A percentile compares a stretch with the other conserved stretches of the same genome.
phyloP scores from a whole-genome alignment of 2,888 invertebrate species.

The Drosophila aldrichi region DNA sequence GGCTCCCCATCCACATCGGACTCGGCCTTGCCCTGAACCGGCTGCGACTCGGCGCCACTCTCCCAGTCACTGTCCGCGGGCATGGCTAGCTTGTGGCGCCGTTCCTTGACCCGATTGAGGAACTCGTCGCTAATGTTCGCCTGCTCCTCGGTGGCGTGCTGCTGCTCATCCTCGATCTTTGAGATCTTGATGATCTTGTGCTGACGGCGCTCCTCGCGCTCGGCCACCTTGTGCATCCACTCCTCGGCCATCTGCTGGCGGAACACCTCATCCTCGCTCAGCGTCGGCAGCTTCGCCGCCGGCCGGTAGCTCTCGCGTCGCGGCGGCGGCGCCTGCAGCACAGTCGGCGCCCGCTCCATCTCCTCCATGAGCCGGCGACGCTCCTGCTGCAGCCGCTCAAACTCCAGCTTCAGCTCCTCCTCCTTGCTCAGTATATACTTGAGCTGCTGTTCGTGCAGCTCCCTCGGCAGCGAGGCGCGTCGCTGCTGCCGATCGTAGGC shows the following conservation, averaged over 20 bases:
- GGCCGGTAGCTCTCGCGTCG: constrained; percentile 78
- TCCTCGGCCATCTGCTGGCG: constrained; percentile 94
- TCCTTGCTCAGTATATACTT: constrained; percentile 89
- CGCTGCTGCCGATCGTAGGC: constrained; percentile 71
- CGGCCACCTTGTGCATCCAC: constrained; percentile 92
- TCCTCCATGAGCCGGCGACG: constrained; percentile 85
- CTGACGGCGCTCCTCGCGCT: constrained; percentile 91
- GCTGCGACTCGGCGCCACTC: constrained; percentile 86
- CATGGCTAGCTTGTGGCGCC: constrained; percentile 90
- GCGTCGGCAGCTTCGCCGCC: constrained; percentile 85
- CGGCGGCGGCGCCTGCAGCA: constrained; percentile 64
- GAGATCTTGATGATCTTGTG: constrained; percentile 93
- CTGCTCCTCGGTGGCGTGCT: constrained; percentile 54
- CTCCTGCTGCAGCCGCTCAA: constrained; percentile 88
- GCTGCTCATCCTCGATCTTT: constrained; percentile 84
- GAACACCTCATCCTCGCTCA: constrained; percentile 90
- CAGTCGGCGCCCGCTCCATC: constrained; percentile 72
- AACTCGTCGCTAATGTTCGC: constrained; percentile 90
- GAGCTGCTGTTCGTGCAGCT: constrained; percentile 87
- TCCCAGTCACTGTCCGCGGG: constrained; percentile 89
- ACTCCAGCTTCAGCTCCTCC: constrained; percentile 88
- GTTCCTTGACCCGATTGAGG: constrained; percentile 90
- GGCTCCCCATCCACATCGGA: constrained; percentile 78
- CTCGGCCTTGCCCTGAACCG: constrained; percentile 80
- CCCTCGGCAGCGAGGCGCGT: constrained; percentile 88